Percentiles rank a stretch among this genome's conserved stretches.
These are phyloP conservation scores for Troglohyphantes excavatus DNA, from an alignment of 2,888 invertebrate species.

Conservation along the genomic window DNA sequence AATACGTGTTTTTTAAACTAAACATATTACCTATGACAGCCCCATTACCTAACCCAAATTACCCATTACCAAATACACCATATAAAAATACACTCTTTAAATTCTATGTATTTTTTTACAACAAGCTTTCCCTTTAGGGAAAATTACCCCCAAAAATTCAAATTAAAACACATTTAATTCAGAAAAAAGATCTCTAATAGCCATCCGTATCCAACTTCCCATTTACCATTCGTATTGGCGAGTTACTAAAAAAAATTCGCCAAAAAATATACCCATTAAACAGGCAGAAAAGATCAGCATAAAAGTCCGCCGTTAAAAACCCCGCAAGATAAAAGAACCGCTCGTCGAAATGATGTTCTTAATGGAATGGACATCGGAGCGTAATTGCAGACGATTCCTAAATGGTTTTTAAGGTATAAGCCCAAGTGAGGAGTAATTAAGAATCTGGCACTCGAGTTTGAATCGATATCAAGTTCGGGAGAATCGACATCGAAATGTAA, in stretches of 20 bases:
- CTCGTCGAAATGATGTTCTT: neutral
- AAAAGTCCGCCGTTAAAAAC: neutral
- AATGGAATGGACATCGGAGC: neutral
- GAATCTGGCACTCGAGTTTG: slow-evolving; percentile 4
- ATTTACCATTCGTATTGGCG: neutral
- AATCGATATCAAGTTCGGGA: neutral
- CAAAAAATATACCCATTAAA: neutral
- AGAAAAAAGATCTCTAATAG: neutral
- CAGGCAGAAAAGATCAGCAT: neutral
- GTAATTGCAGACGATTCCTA: neutral
- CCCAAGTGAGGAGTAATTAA: neutral
- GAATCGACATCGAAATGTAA: neutral
- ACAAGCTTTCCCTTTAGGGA: neutral
- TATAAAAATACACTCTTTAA: neutral
- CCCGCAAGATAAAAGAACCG: neutral
- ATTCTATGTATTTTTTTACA: too few relatives aligned
- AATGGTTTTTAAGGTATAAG: slow-evolving; percentile 9
- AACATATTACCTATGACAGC: too few relatives aligned
- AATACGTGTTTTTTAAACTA: too few relatives aligned
- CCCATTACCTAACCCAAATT: too few relatives aligned
- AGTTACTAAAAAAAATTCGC: neutral
- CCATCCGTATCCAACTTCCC: neutral
- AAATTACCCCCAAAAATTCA: neutral
- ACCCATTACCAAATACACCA: neutral
- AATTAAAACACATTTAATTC: neutral